Evolutionary conservation across 1,140 invertebrate species (phyloP), one percentile per base, ranked within the genome.

Genomic region (Musca domestica): DNA sequence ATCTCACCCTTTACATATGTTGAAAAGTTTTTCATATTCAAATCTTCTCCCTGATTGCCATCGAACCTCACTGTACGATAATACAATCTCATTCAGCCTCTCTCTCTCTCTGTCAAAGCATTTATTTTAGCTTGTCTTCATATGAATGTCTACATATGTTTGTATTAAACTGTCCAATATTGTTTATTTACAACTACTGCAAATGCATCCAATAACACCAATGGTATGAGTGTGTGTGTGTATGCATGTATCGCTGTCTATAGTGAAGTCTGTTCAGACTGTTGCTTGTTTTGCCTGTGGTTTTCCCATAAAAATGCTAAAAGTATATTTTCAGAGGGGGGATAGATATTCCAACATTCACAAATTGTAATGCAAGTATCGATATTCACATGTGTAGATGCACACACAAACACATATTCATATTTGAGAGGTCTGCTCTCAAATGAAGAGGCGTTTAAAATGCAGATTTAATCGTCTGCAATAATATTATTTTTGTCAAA

Each of bases 401-500:
- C 22, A 22, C 17, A 63, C 12, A 0, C 30, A 34, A 12, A 27
- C 22, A 27, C 10, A 27, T 27, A 14, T 56, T 23, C 27, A n/a
- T 34, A 27, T 34, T n/a, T 34, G 56, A n/a, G 34, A 15, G 4
- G 34, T 41, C 2, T 61, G 56, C 7, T n/a, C n/a, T n/a, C 27
- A 30, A 17, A 17, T 61, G 22, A 4, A 25, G 2, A 34, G 56
- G 56, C 56, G 56, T 61, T 66, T 66, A 30, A 51, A 51, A 67
- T 67, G 51, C 65, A 56, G 66, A 67, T 67, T 67, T 67, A 67
- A 67, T 67, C 52, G 66, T 56, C 66, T 67, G 66, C 66, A 67
- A 67, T 67, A 67, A 67, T 67, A 67, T 67, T 67, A 67, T 67
- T 67, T 65, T 56, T 67, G 66, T 67, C 41, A 27, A 67, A 67